Evolutionary conservation across 2,888 invertebrate species (phyloP).

Genomic region (Chloroclysta siterata): DNA sequence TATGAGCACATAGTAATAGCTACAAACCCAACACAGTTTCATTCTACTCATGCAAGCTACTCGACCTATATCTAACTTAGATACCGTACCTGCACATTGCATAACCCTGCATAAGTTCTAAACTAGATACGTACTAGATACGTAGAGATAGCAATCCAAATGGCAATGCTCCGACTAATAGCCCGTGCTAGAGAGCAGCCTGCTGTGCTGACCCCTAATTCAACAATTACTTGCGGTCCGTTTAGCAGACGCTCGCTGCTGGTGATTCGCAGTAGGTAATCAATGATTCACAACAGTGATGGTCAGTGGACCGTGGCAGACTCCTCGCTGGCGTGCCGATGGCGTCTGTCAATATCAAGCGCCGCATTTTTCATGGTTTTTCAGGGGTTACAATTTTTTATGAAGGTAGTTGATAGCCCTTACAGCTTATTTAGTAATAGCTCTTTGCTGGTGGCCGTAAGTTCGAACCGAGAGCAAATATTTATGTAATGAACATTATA

Average conservation of each 20-base stretch:
- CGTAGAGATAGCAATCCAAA: conserved; percentile 13
- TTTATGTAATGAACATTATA: no score
- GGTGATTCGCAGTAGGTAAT: conserved; percentile 29
- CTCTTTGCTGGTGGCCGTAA: no score
- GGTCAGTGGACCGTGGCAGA: conserved; percentile 22
- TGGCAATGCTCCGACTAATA: conserved; percentile 25
- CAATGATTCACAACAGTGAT: conserved; percentile 25
- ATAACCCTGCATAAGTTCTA: not conserved
- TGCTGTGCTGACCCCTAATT: conserved; percentile 34
- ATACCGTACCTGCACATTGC: conserved; percentile 3
- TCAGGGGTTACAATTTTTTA: not conserved
- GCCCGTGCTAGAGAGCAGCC: conserved; percentile 19
- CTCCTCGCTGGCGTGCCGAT: not conserved
- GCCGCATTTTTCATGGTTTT: not conserved
- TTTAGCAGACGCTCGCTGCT: conserved; percentile 27
- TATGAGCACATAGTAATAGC: not conserved
- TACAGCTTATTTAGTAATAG: not conserved
- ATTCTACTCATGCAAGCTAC: not conserved
- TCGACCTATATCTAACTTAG: conserved; percentile 2
- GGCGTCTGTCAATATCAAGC: not conserved
- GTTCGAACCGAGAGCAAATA: no score
- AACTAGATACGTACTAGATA: not conserved
- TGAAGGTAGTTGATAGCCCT: not conserved
- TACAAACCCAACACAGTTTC: not conserved
- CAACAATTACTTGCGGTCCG: conserved; percentile 37